Evolutionary conservation across 2,113 vertebrate genomes (phyloP).

Genomic region (Pangasianodon gigas): DNA sequence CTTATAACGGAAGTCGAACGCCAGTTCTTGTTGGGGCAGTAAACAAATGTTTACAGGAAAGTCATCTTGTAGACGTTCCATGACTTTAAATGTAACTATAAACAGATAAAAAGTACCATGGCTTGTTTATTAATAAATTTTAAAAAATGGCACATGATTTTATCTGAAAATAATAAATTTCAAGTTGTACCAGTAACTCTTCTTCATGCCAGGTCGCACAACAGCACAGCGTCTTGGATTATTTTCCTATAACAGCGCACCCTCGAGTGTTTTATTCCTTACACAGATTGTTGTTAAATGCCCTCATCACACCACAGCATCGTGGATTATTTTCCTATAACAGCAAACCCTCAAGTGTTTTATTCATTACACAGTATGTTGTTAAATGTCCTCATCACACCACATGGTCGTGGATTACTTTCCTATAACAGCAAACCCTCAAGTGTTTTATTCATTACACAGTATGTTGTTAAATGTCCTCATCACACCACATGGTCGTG

Average conservation of each 20-base stretch:
- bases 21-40: background rate
- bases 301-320: no score
- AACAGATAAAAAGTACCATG: background rate
- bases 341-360: no score
- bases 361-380: no score
- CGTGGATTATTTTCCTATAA: no score
- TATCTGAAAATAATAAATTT: background rate
- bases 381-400: no score
- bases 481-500: background rate
- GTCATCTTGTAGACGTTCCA: background rate
- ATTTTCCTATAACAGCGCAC: background rate
- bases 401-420: no score
- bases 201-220: background rate
- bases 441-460: no score
- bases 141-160: background rate
- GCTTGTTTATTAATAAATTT: background rate
- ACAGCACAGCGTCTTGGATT: background rate
- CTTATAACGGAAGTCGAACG: background rate
- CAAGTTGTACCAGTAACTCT: background rate
- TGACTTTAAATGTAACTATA: background rate
- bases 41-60: background rate
- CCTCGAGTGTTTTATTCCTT: background rate
- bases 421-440: no score
- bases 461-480: no score
- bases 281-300: background rate